Evolutionary conservation across 2,888 invertebrate species (phyloP).

Genomic region (Mycalesis mineus): DNA sequence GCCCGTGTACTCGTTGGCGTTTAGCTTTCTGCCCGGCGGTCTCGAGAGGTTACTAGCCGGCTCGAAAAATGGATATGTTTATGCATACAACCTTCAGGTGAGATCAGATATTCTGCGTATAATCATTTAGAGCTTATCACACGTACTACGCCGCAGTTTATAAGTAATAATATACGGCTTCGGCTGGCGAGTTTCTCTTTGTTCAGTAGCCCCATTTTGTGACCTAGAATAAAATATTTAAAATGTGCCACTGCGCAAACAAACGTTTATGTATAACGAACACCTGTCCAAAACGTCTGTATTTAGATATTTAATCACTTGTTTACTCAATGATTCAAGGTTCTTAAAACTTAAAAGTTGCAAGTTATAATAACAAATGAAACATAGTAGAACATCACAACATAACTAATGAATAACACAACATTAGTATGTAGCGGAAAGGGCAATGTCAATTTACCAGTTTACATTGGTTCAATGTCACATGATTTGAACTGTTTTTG

Average conservation of each 20-base stretch:
- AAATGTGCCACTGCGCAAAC: slow-evolving; percentile 22
- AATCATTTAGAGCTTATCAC: slow-evolving; percentile 34
- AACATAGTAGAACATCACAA: too few relatives aligned
- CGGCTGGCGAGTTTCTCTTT: slow-evolving; percentile 47
- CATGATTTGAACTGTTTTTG: too few relatives aligned
- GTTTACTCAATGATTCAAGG: neutral
- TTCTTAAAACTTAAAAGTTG: neutral
- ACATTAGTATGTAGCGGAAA: too few relatives aligned
- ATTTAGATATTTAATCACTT: neutral
- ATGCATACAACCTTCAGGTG: slow-evolving; percentile 89
- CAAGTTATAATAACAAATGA: neutral
- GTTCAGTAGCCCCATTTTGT: slow-evolving; percentile 64
- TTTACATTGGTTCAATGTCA: too few relatives aligned
- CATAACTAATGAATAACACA: too few relatives aligned
- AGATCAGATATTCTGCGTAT: slow-evolving; percentile 52
- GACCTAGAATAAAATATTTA: slow-evolving; percentile 55
- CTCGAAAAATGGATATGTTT: slow-evolving; percentile 84
- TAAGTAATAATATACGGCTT: slow-evolving; percentile 26
- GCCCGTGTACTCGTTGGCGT: slow-evolving; percentile 84
- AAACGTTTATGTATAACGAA: slow-evolving; percentile 8
- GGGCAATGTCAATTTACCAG: too few relatives aligned
- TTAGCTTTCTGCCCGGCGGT: slow-evolving; percentile 79
- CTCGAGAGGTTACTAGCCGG: slow-evolving; percentile 84
- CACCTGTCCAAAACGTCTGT: slow-evolving; percentile 9
- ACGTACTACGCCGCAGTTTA: slow-evolving; percentile 36